A percentile compares a stretch with the other conserved stretches of the same genome.
These are phyloP conservation scores for Carollia perspicillata DNA, from an alignment of 2,113 vertebrate genomes.

Conservation along the genomic window DNA sequence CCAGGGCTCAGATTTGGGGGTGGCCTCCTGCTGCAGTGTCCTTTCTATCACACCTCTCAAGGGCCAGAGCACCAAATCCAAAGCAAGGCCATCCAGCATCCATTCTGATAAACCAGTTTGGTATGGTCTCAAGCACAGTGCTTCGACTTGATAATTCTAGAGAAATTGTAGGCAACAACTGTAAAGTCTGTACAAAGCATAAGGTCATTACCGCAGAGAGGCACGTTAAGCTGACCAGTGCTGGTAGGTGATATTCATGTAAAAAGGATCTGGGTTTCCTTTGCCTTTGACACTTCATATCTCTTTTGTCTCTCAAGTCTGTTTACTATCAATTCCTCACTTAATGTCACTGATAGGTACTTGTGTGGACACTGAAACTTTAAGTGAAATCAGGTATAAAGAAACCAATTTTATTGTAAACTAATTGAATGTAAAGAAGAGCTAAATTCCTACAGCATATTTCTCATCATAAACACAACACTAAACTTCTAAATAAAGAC, in stretches of 20 bases:
- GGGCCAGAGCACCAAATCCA: background rate
- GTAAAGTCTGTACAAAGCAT: background rate
- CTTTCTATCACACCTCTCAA: background rate
- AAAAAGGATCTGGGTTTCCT: background rate
- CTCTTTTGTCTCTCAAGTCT: background rate
- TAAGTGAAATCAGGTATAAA: background rate
- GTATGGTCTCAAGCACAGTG: background rate
- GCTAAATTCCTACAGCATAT: background rate
- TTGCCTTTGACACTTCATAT: background rate
- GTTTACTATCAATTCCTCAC: background rate
- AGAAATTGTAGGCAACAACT: background rate
- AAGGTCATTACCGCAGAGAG: background rate
- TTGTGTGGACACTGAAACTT: background rate
- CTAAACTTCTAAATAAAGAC: background rate
- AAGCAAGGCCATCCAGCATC: background rate
- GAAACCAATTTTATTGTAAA: background rate
- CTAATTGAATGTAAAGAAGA: background rate
- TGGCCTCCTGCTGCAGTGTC: background rate
- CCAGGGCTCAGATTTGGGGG: background rate
- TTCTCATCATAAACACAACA: background rate
- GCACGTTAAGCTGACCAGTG: background rate
- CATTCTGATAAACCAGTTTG: background rate
- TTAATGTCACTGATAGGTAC: background rate
- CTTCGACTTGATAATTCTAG: background rate
- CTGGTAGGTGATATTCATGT: background rate